These are phyloP conservation scores for Zosterops japonicus DNA, from an alignment of 2,113 vertebrate species.

Conservation along the genomic window DNA sequence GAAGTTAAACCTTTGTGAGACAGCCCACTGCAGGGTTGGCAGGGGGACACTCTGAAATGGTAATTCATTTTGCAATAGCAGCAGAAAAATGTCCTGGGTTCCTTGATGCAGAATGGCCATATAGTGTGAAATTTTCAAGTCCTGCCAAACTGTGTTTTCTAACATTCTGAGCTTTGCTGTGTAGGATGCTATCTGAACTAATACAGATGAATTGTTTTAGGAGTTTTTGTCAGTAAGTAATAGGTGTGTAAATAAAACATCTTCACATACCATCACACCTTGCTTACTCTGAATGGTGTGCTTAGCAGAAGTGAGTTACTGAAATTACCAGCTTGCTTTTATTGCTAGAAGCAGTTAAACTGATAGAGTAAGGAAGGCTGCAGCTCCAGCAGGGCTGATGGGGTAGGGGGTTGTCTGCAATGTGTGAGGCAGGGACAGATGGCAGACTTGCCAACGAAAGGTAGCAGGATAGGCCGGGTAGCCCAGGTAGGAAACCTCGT, in stretches of 20 bases:
- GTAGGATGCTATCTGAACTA: background rate
- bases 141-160: background rate
- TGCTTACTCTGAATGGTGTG: background rate
- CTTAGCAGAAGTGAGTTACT: background rate
- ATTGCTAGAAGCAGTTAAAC: background rate
- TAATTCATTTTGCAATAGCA: fast-evolving
- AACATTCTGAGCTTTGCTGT: background rate
- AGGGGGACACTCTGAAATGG: background rate
- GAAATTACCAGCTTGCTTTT: background rate
- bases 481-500: background rate
- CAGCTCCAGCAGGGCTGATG: background rate
- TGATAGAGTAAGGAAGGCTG: background rate
- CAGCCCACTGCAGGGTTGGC: background rate
- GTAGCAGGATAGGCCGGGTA: too few relatives aligned
- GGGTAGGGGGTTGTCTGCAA: background rate
- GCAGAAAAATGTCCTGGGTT: background rate
- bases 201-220: background rate
- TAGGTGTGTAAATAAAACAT: background rate
- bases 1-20: background rate
- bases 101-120: background rate
- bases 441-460: background rate
- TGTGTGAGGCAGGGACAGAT: background rate
- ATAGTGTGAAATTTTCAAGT: background rate
- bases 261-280: background rate
- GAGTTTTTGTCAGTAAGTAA: background rate